A percentile compares a stretch with the other conserved stretches of the same genome.
phyloP scores from a whole-genome alignment of 92 coral and sea anemone species.

The Porites rus region DNA sequence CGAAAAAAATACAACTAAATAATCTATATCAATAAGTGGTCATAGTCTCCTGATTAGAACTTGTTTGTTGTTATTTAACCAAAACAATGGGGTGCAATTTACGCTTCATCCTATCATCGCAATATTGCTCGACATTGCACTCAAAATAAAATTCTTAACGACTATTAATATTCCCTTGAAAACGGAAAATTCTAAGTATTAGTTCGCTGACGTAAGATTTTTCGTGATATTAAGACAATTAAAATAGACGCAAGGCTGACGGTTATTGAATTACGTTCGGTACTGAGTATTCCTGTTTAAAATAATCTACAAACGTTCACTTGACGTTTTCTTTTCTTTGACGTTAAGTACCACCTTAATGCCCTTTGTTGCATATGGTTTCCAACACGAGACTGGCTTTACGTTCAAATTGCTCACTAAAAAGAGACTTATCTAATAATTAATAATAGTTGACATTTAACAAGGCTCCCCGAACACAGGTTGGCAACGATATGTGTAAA shows the following conservation, averaged over 20 bases:
- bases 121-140: too few species aligned
- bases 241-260: neutral
- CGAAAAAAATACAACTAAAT: too few species aligned
- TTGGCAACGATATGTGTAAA: neutral
- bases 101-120: too few species aligned
- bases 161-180: too few species aligned
- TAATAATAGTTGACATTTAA: neutral
- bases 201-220: too few species aligned
- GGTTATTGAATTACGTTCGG: neutral
- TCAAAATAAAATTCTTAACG: too few species aligned
- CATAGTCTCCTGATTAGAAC: too few species aligned
- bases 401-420: neutral
- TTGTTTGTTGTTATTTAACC: too few species aligned
- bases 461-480: neutral
- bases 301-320: neutral
- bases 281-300: neutral
- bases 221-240: neutral
- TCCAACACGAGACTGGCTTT: constrained; percentile 13
- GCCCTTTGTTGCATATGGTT: neutral
- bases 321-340: neutral
- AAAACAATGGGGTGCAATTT: too few species aligned
- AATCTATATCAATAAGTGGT: too few species aligned
- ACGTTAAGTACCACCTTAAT: neutral
- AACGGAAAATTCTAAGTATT: too few species aligned
- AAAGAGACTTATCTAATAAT: neutral